These are phyloP conservation scores for Pituophis catenifer DNA, from an alignment of 2,113 vertebrate species.

Conservation along the genomic window DNA sequence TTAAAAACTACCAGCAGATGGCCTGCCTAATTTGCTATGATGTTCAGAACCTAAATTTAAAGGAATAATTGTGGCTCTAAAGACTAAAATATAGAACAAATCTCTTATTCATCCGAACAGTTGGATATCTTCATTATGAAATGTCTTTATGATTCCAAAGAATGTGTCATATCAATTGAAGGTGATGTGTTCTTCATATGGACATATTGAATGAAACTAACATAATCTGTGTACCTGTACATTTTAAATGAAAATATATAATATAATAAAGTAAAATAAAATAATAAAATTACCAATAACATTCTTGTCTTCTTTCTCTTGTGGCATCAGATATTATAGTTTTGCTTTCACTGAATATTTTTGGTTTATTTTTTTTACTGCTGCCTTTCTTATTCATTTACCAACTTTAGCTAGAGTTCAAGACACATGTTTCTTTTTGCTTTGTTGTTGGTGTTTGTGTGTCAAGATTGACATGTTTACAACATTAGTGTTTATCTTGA, in stretches of 20 bases:
- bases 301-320: background rate
- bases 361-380: background rate
- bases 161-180: background rate
- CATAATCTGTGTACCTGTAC: background rate
- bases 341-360: background rate
- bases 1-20: background rate
- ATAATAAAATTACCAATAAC: background rate
- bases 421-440: background rate
- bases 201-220: background rate
- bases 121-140: background rate
- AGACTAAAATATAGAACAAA: background rate
- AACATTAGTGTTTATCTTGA: conserved; percentile 71
- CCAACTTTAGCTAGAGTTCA: background rate
- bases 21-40: background rate
- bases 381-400: conserved; percentile 3
- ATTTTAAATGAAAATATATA: background rate
- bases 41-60: background rate
- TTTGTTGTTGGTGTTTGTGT: background rate
- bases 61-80: background rate
- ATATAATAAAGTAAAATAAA: background rate
- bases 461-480: conserved; percentile 46
- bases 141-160: background rate
- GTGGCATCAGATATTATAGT: background rate
- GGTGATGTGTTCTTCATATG: background rate
- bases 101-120: background rate